Evolutionary conservation across 1,140 invertebrate genomes (phyloP).

Genomic region (Drosophila kepulauana): DNA sequence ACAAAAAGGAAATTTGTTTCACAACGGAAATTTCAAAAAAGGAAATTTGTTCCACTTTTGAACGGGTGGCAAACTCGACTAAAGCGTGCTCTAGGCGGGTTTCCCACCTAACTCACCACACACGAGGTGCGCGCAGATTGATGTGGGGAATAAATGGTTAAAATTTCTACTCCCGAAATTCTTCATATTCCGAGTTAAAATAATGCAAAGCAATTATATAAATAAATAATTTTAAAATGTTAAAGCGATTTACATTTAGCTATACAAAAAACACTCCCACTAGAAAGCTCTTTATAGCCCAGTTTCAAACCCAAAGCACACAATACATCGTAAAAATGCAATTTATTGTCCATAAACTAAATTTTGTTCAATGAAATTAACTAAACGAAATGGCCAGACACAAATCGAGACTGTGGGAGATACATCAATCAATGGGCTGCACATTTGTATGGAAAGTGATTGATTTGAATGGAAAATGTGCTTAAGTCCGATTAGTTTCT

Average conservation of each 20-base stretch:
- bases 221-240: no score
- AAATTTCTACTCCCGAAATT: no score
- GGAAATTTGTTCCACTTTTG: neutral
- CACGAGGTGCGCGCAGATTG: no score
- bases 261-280: no score
- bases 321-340: neutral
- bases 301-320: neutral
- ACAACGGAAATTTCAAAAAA: no score
- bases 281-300: neutral
- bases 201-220: no score
- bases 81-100: neutral
- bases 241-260: no score
- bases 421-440: neutral
- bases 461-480: no score
- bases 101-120: neutral
- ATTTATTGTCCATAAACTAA: slow-evolving; percentile 11
- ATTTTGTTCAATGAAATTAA: neutral
- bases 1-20: no score
- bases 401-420: neutral
- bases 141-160: no score
- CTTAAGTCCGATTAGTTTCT: neutral
- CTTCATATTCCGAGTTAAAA: no score
- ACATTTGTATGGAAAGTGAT: neutral
- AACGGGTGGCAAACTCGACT: neutral
- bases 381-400: neutral